phyloP scores from a whole-genome alignment of 2,113 vertebrate genomes.

The Caranx ignobilis region DNA sequence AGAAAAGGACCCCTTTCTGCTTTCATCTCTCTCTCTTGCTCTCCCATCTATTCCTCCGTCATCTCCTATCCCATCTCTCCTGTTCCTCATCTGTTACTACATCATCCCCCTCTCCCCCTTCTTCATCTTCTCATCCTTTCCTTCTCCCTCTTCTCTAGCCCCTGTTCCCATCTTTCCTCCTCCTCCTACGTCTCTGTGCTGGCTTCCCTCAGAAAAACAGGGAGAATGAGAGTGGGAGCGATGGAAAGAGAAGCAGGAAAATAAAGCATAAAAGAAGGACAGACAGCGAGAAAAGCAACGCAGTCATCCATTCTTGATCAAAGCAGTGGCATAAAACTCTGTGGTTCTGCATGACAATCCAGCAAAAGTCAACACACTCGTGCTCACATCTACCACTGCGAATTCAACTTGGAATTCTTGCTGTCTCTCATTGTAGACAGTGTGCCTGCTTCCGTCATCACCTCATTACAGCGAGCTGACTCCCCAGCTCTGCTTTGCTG shows the following conservation, averaged over 20 bases:
- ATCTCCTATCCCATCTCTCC: background rate
- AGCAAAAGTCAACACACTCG: slow-evolving; percentile 38
- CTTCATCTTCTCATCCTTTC: slow-evolving; percentile 12
- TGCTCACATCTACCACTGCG: slow-evolving; percentile 24
- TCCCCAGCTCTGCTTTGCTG: slow-evolving; percentile 21
- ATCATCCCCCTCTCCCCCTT: slow-evolving; percentile 16
- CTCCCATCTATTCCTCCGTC: background rate
- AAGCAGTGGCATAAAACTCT: slow-evolving; percentile 46
- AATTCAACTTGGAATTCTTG: slow-evolving; percentile 41
- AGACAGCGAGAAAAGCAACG: slow-evolving; percentile 34
- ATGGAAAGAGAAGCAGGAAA: slow-evolving; percentile 37
- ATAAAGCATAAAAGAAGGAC: slow-evolving; percentile 29
- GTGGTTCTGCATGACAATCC: slow-evolving; percentile 43
- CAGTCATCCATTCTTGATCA: slow-evolving; percentile 70
- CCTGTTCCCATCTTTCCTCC: slow-evolving; percentile 14
- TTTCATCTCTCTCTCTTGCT: slow-evolving; percentile 27
- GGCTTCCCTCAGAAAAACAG: slow-evolving; percentile 44
- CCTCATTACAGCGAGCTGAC: slow-evolving; percentile 49
- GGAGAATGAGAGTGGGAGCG: slow-evolving; percentile 1
- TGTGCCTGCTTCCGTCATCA: slow-evolving; percentile 24
- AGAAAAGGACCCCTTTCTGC: slow-evolving; percentile 40
- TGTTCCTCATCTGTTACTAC: slow-evolving; percentile 30
- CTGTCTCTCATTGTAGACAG: slow-evolving; percentile 32
- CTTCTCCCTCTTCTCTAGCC: background rate
- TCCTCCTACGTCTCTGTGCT: slow-evolving; percentile 14